These are phyloP conservation scores for Strix occidentalis DNA, from an alignment of 2,797 vertebrate genomes.

Conservation along the genomic window DNA sequence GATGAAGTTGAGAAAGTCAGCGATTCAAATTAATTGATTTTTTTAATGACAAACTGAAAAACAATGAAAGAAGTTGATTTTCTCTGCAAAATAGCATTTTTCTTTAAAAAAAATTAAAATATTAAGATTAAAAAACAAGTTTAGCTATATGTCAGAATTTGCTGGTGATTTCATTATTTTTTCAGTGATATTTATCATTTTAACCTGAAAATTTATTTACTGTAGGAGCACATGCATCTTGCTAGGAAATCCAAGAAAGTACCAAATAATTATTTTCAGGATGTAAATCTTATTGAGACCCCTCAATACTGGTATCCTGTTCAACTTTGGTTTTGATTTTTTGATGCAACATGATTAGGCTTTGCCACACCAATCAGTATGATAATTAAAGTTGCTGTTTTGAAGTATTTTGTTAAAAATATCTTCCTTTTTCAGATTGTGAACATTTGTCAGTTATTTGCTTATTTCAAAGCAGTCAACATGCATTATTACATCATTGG, in stretches of 20 bases:
- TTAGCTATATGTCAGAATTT: background rate
- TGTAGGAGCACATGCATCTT: background rate
- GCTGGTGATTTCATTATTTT: background rate
- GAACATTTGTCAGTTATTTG: background rate
- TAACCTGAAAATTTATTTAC: background rate
- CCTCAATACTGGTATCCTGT: background rate
- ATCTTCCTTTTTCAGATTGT: background rate
- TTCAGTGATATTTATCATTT: background rate
- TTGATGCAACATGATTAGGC: background rate
- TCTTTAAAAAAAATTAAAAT: background rate
- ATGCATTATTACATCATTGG: background rate
- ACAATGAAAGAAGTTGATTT: background rate
- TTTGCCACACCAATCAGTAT: background rate
- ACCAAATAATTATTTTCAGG: background rate
- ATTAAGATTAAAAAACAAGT: background rate
- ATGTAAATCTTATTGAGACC: background rate
- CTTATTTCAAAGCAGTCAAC: background rate
- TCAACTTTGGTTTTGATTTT: background rate
- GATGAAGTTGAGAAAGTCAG: background rate
- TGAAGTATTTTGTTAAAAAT: background rate
- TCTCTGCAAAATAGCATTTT: background rate
- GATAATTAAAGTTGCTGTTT: background rate
- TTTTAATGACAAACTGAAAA: background rate
- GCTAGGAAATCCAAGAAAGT: background rate
- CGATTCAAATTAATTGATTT: background rate